Evolutionary conservation across 2,888 invertebrate species (phyloP).

Genomic region (Creontiades dilutus): DNA sequence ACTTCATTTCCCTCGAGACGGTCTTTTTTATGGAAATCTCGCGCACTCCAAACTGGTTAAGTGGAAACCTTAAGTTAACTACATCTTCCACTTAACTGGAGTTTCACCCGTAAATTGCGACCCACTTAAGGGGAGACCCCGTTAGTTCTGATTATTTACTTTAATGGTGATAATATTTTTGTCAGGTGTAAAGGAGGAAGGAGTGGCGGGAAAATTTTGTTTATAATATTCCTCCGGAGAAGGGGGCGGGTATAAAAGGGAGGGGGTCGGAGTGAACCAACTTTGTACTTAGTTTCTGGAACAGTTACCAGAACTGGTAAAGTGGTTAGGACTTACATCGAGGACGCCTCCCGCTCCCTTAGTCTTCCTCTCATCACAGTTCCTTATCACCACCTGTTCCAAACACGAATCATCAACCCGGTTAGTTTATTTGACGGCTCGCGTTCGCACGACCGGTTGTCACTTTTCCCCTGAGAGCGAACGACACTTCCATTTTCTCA

Average conservation of each 20-base stretch:
- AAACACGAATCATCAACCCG: conserved; percentile 50
- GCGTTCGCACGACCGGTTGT: conserved; percentile 38
- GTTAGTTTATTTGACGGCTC: conserved; percentile 55
- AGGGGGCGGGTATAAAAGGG: conserved; percentile 20
- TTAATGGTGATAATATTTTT: conserved; percentile 59
- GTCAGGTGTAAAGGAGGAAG: conserved; percentile 38
- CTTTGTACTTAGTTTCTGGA: conserved; percentile 53
- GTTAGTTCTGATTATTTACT: conserved; percentile 68
- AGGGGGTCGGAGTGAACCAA: neutral
- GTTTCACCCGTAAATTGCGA: conserved; percentile 50
- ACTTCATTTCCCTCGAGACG: neutral
- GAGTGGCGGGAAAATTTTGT: conserved; percentile 48
- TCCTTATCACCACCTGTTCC: conserved; percentile 55
- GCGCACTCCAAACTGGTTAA: conserved; percentile 16
- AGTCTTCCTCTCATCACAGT: neutral
- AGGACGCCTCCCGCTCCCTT: neutral
- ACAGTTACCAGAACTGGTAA: conserved; percentile 41
- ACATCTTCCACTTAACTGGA: conserved; percentile 66
- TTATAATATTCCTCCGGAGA: conserved; percentile 38
- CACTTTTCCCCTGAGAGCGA: conserved; percentile 38
- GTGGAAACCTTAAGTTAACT: conserved; percentile 37
- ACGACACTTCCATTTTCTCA: neutral
- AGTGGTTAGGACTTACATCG: conserved; percentile 32
- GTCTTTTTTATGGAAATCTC: conserved; percentile 6
- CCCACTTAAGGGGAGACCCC: conserved; percentile 42